Base-by-base conservation (phyloP, 2,888 invertebrate genomes). In the Oxystoma pomonae region DNA sequence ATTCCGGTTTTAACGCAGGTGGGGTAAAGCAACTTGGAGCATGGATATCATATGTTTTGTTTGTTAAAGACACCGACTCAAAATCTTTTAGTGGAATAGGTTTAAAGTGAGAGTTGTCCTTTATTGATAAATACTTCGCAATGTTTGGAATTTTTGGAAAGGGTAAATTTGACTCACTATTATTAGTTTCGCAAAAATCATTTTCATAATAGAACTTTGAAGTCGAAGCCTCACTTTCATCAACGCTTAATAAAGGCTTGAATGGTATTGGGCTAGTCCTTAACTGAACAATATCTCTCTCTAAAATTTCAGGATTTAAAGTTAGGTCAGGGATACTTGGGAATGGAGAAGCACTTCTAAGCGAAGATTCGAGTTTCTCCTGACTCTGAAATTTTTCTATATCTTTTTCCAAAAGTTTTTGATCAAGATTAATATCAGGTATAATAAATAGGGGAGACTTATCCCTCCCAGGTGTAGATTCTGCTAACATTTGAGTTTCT, bases 301-400 rank as follows among this genome's bases (percentile, higher is more conserved):
- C 77, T 1, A 78, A 62, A 1, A 78, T 64, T 64, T 78, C 77
- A 16, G 76, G 76, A 59, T 75, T 74, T 57, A 73, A 60, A 5
- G 67, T 72, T 35, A 78, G 68, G 67, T 79, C 76, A 9, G 75
- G 73, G 57, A 79, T 78, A 16, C 56, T 67, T 7, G 78, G 78
- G 69, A 78, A 79, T 16, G 77, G 76, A 1, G 78, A 77, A 5
- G 66, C 55, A 17, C 74, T 66, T 61, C 73, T 65, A 18, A 71
- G 7, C 50, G 65, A 55, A 2, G 74, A 72, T 50, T 67, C 63
- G 9, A 73, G 20, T 12, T 59, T 19, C 65, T 70, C 20, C 3
- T 70, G 63, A 17, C 67, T 16, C 61, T 70, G 68, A 65, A 73
- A 72, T 35, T 68, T 65, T 17, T 68, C 62, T 35, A 75, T 62